These are phyloP conservation scores for Stenodema calcarata DNA, from an alignment of 2,888 invertebrate genomes.

Conservation along the genomic window DNA sequence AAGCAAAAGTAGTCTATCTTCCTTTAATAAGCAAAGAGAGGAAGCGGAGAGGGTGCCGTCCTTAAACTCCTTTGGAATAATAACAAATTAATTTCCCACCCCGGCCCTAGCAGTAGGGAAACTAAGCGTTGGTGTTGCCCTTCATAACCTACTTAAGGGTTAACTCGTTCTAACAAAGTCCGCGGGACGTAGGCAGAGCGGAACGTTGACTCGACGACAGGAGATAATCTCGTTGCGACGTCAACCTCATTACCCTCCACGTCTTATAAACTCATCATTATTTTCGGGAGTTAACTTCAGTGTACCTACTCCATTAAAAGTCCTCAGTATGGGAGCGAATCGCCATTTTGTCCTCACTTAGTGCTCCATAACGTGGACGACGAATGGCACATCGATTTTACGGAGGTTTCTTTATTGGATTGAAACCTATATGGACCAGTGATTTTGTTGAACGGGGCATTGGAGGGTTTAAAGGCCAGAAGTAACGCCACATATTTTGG, in stretches of 20 bases:
- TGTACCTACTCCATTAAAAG: too few relatives aligned
- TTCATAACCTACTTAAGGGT: not conserved
- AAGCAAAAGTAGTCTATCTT: slow-evolving; percentile 34
- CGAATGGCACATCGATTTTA: too few relatives aligned
- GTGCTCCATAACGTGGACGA: too few relatives aligned
- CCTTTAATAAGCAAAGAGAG: slow-evolving; percentile 25
- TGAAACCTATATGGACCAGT: too few relatives aligned
- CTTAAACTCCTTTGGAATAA: slow-evolving; percentile 19
- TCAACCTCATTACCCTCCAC: not conserved
- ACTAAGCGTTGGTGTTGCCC: slow-evolving; percentile 1
- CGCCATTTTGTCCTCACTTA: too few relatives aligned
- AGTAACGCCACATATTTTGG: too few relatives aligned
- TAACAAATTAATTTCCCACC: slow-evolving; percentile 7
- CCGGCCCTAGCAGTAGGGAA: not conserved
- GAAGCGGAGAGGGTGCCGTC: not conserved
- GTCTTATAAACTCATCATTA: not conserved
- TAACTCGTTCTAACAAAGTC: not conserved
- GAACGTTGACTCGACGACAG: not conserved
- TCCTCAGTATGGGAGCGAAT: too few relatives aligned
- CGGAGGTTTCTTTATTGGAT: too few relatives aligned
- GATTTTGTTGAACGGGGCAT: too few relatives aligned
- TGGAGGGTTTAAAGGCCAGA: too few relatives aligned
- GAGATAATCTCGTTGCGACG: not conserved
- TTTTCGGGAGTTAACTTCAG: not conserved
- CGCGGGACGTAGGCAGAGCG: not conserved